phyloP scores from a whole-genome alignment of 2,888 invertebrate species.

The Podabrus alpinus region DNA sequence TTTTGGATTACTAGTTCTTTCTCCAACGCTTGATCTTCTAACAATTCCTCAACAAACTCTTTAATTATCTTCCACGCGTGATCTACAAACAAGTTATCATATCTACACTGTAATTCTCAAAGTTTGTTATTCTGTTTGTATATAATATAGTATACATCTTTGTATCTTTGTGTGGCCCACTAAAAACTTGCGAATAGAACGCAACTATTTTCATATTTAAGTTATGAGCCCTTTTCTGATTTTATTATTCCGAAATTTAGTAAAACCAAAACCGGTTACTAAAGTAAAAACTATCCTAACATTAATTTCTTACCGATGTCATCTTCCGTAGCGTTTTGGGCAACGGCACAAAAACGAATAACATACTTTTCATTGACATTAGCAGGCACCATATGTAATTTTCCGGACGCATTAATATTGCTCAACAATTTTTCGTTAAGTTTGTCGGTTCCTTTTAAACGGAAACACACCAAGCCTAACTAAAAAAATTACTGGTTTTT shows the following conservation, averaged over 20 bases:
- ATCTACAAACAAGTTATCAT: constrained; percentile 59
- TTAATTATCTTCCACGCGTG: constrained; percentile 84
- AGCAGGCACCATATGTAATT: constrained; percentile 96
- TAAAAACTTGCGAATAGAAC: no score
- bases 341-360: constrained; percentile 92
- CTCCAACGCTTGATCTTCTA: constrained; percentile 68
- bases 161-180: no score
- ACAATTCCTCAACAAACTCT: constrained; percentile 77
- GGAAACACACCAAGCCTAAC: constrained; percentile 92
- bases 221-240: no score
- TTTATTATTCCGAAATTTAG: no score
- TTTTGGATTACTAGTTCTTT: constrained; percentile 61
- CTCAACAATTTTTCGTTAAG: constrained; percentile 90
- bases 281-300: no score
- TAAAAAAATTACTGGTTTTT: constrained; percentile 49
- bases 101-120: no score
- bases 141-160: no score
- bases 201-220: no score
- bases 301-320: constrained; percentile 68
- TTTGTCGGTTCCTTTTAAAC: constrained; percentile 77
- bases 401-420: constrained; percentile 91
- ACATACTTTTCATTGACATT: constrained; percentile 87
- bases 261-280: not conserved
- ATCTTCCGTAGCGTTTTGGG: constrained; percentile 84
- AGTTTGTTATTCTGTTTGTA: no score